Evolutionary conservation across 2,113 vertebrate genomes (phyloP).

Genomic region (Etia nguti): DNA sequence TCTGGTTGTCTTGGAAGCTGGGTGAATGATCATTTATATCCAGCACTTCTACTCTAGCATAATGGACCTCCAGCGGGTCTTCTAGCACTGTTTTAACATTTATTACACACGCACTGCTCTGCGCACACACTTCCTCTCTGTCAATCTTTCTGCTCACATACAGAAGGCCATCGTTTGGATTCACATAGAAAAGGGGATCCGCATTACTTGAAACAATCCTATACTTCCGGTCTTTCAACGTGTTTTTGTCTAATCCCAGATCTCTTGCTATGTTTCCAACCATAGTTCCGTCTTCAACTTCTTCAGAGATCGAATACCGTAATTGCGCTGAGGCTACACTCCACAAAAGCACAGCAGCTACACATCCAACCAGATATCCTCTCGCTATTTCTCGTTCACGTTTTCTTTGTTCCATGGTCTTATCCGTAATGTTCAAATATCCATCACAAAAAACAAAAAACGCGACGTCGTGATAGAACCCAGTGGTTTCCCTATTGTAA

Average conservation of each 20-base stretch:
- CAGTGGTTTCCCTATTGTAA: accelerated
- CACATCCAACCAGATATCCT: not conserved
- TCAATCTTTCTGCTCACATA: slow-evolving; percentile 56
- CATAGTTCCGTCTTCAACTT: too few species aligned
- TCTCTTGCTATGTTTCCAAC: too few species aligned
- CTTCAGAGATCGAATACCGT: too few species aligned
- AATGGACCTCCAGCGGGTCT: slow-evolving; percentile 64
- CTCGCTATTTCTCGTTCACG: not conserved
- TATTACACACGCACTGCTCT: slow-evolving; percentile 30
- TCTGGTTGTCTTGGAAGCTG: slow-evolving; percentile 44
- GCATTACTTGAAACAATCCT: too few species aligned
- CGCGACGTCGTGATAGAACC: not conserved
- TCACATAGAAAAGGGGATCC: slow-evolving; percentile 43
- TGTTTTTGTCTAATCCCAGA: too few species aligned
- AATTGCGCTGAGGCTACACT: too few species aligned
- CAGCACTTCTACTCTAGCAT: slow-evolving; percentile 70
- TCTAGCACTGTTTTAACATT: slow-evolving; percentile 42
- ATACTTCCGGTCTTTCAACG: too few species aligned
- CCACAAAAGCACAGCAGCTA: not conserved
- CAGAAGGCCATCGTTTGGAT: slow-evolving; percentile 52
- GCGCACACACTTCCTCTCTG: slow-evolving; percentile 51
- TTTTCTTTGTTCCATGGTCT: slow-evolving; percentile 62
- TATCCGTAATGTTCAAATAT: not conserved
- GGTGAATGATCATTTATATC: slow-evolving; percentile 79
- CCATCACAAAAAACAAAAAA: not conserved